Base-by-base conservation (phyloP, 1,140 invertebrate species). In the Adoxophyes honmai region DNA sequence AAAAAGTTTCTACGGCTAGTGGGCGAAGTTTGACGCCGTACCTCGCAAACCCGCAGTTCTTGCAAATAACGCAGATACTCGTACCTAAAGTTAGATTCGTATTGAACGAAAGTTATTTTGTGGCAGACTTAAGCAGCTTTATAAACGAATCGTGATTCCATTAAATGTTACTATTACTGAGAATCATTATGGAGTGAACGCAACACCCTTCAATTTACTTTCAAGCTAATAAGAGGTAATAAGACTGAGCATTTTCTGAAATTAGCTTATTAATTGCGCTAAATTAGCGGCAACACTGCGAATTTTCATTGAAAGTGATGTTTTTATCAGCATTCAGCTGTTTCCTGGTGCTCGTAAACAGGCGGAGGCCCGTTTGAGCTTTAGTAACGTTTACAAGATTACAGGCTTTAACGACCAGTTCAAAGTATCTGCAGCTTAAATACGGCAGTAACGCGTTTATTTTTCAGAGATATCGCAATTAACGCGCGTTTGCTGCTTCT, bases 351-450 rank as follows among this genome's bases (percentile, higher is more conserved):
- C 21, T 48, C 42, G 42, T 48, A 48, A 48, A 48, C 42, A 48
- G 42, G n/a, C 42, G 18, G 1, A 48, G 14, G 21, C 39, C 42
- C 42, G n/a, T 28, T 28, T 28, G 16, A 11, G 42, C 42, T n/a
- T 44, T 28, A 21, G 39, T 5, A 18, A 28, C 15, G 42, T 48
- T 48, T 33, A 48, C 42, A 48, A 48, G 21, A 48, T 48, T 48
- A 33, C 21, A 11, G n/a, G 18, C n/a, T 28, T 48, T 48, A 48
- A 48, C 21, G 42, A 48, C 7, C 42, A 48, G 42, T 48, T 48
- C 42, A 48, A 48, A 48, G 42, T 10, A 18, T n/a, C n/a, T n/a
- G 16, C n/a, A 18, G 15, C 5, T 28, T 21, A 48, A 48, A 48
- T 1, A 48, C 18, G 18, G 42, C 21, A 48, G 21, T 48, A 28